Percentiles rank a stretch among this genome's conserved stretches.
phyloP scores from a whole-genome alignment of 2,113 vertebrate genomes.

The Xenopus borealis region DNA sequence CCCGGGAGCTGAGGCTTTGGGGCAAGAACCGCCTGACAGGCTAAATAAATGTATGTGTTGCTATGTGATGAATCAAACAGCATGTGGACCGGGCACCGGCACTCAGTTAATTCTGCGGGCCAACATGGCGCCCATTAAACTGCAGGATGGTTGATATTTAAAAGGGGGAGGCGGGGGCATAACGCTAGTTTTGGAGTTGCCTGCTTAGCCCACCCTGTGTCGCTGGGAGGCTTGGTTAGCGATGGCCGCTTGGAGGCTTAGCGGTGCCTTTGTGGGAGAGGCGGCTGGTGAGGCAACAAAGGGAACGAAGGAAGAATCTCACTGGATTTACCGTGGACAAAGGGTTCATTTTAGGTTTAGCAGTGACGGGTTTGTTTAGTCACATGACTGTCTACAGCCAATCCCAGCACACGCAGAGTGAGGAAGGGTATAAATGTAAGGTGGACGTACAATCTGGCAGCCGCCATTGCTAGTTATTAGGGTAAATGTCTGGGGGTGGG shows the following conservation, averaged over 20 bases:
- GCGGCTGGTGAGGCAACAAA: slow-evolving; percentile 1
- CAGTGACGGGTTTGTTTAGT: slow-evolving; percentile 63
- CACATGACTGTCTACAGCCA: slow-evolving; percentile 66
- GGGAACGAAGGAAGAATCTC: background rate
- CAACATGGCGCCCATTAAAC: slow-evolving; percentile 68
- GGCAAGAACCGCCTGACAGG: no score
- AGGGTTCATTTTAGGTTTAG: slow-evolving; percentile 52
- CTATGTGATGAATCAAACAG: background rate
- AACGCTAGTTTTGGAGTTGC: background rate
- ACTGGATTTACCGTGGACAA: slow-evolving; percentile 52
- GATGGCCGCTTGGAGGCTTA: background rate
- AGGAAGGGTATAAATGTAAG: slow-evolving; percentile 54
- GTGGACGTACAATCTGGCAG: slow-evolving; percentile 52
- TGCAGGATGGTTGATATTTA: slow-evolving; percentile 49
- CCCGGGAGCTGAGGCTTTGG: no score
- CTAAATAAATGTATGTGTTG: no score
- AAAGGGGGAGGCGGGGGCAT: slow-evolving; percentile 40
- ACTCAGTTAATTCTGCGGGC: slow-evolving; percentile 60
- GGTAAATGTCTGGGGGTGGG: slow-evolving; percentile 51
- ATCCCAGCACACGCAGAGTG: slow-evolving; percentile 53
- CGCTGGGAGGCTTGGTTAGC: slow-evolving; percentile 51
- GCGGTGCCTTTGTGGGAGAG: background rate
- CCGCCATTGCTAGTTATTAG: slow-evolving; percentile 62
- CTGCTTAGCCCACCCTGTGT: background rate
- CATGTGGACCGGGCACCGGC: slow-evolving; percentile 39